phyloP scores from a whole-genome alignment of 2,888 invertebrate genomes.

The Crematogaster levior region DNA sequence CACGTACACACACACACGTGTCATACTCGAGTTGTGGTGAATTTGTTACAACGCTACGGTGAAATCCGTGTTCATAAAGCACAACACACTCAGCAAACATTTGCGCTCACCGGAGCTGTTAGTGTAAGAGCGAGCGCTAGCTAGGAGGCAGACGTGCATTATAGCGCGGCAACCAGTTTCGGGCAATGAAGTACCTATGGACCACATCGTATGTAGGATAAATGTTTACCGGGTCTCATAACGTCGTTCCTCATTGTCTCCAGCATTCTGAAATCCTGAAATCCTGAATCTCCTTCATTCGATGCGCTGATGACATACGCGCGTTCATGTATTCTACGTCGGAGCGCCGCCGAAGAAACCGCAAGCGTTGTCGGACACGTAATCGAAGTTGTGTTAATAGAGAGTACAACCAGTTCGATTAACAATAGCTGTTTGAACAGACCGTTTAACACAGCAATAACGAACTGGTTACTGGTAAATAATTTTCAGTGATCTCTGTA shows the following conservation, averaged over 20 bases:
- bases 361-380: constrained; percentile 2
- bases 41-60: constrained; percentile 31
- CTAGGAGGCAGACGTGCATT: constrained; percentile 46
- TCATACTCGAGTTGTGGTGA: neutral
- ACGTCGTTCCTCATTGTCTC: constrained; percentile 59
- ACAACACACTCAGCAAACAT: constrained; percentile 63
- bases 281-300: constrained; percentile 16
- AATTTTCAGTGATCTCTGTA: neutral
- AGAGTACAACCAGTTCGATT: neutral
- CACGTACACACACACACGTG: neutral
- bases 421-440: neutral
- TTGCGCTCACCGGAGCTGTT: constrained; percentile 46
- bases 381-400: constrained; percentile 19
- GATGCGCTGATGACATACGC: neutral
- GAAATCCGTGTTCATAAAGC: constrained; percentile 60
- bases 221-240: constrained; percentile 62
- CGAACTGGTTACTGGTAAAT: neutral
- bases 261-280: constrained; percentile 23
- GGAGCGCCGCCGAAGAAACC: constrained; percentile 7
- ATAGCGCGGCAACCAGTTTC: constrained; percentile 51
- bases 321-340: neutral
- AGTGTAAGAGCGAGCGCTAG: constrained; percentile 27
- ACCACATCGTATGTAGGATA: constrained; percentile 53
- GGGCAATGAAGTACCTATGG: constrained; percentile 48
- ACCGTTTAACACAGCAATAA: too few relatives aligned